phyloP scores from a whole-genome alignment of 2,888 invertebrate species.

The Dasysyrphus tricinctus region DNA sequence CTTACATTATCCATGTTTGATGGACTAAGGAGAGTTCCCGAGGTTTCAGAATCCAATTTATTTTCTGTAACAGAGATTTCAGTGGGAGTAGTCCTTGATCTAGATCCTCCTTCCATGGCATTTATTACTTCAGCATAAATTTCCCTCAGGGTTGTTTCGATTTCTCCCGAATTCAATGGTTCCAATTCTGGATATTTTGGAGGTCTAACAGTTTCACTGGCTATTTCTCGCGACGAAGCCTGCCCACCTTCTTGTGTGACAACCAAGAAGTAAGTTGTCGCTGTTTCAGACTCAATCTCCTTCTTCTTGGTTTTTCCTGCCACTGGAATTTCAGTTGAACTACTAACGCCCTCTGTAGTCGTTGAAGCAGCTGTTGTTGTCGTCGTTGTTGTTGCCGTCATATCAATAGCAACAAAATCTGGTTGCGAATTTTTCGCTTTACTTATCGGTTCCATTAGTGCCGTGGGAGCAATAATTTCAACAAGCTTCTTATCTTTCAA shows the following conservation, averaged over 20 bases:
- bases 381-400: background rate
- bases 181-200: background rate
- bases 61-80: background rate
- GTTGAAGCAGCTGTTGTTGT: background rate
- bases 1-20: too few species aligned
- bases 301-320: conserved; percentile 10
- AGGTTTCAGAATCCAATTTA: background rate
- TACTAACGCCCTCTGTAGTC: conserved; percentile 22
- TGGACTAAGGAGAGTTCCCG: background rate
- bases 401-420: conserved; percentile 58
- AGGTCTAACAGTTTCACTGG: background rate
- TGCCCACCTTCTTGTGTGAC: conserved; percentile 35
- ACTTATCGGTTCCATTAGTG: conserved; percentile 74
- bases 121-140: conserved; percentile 56
- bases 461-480: conserved; percentile 80
- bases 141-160: conserved; percentile 53
- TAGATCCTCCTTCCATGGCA: conserved; percentile 51
- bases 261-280: conserved; percentile 65
- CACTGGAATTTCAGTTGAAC: conserved; percentile 17
- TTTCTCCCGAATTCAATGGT: conserved; percentile 28
- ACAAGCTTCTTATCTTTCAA: conserved; percentile 79
- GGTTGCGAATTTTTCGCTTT: conserved; percentile 56
- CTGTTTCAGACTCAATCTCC: conserved; percentile 46
- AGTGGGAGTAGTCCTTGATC: conserved; percentile 9
- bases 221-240: background rate